Evolutionary conservation across 2,797 vertebrate species (phyloP).

Genomic region (Ptychadena robeensis): DNA sequence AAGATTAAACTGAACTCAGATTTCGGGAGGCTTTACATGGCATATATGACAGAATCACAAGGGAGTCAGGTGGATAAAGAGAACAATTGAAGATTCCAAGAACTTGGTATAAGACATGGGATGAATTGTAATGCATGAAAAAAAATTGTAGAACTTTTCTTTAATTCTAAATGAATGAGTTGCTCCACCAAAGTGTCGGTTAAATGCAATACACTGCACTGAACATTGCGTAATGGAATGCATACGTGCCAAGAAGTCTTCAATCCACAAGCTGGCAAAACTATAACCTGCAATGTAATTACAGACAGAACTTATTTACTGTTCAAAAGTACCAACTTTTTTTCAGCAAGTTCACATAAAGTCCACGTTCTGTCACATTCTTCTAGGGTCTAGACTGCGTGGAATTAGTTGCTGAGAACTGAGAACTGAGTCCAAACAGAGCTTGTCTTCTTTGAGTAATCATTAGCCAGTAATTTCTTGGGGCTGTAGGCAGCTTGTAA

Average conservation of each 20-base stretch:
- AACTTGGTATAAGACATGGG: too few relatives aligned
- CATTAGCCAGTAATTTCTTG: conserved; percentile 56
- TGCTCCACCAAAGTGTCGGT: too few relatives aligned
- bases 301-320: background rate
- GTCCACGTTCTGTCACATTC: conserved; percentile 5
- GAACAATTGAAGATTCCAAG: too few relatives aligned
- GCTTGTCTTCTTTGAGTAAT: conserved; percentile 42
- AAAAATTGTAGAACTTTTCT: too few relatives aligned
- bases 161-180: too few relatives aligned
- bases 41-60: too few relatives aligned
- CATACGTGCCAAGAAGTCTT: background rate
- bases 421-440: conserved; percentile 45
- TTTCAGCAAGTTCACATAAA: background rate
- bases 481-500: conserved; percentile 53
- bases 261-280: background rate
- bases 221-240: too few relatives aligned
- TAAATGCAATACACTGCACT: too few relatives aligned
- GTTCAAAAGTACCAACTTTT: background rate
- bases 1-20: too few relatives aligned
- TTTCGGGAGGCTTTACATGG: too few relatives aligned
- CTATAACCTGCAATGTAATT: background rate
- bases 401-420: conserved; percentile 40
- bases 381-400: conserved; percentile 29
- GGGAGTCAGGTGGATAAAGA: too few relatives aligned
- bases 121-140: too few relatives aligned